Evolutionary conservation across 2,113 vertebrate species (phyloP), one percentile per base, ranked within the genome.

Genomic region (Pygoscelis antarcticus): DNA sequence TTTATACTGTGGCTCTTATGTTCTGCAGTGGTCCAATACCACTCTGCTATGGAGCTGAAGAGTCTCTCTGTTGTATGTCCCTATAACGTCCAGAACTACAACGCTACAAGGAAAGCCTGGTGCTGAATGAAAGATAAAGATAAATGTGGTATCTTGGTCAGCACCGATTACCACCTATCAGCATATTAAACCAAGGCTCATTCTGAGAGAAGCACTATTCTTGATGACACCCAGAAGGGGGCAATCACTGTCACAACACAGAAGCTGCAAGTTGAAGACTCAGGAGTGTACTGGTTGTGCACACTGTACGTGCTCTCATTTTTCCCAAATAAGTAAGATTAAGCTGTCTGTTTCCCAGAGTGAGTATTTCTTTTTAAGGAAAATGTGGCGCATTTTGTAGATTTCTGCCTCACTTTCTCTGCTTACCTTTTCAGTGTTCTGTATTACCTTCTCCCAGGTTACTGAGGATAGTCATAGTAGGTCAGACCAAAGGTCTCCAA

Each of bases 281-380:
- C 83, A 3, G 88, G 93, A 68, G 32, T 69, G 7, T 93, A 96
- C 65, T 82, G 9, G 20, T 96, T 96, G 95, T 69, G 86, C 94
- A 47, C 83, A 70, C 40, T 62, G 47, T 27, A 29, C 11, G 0
- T 34, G 38, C 47, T 60, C 60, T 19, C 0, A 16, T 34, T 84
- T 46, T 15, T 36, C 93, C 49, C 51, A 9, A 46, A 42, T 93
- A 60, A 57, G 36, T 60, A 91, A 96, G 83, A 65, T 32, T 29
- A 82, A 52, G 10, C 40, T 94, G 23, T 13, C 68, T 29, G 5
- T 36, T 87, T 69, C 64, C 36, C 60, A 78, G 29, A 58, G 51
- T 14, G 29, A 75, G 16, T 51, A 51, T n/a, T 34, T 68, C 23
- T 77, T 51, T 87, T 29, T 32, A 52, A 40, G 51, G 32, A n/a